These are phyloP conservation scores for Chaetodon trifasciatus DNA, from an alignment of 2,797 vertebrate species.

Conservation along the genomic window DNA sequence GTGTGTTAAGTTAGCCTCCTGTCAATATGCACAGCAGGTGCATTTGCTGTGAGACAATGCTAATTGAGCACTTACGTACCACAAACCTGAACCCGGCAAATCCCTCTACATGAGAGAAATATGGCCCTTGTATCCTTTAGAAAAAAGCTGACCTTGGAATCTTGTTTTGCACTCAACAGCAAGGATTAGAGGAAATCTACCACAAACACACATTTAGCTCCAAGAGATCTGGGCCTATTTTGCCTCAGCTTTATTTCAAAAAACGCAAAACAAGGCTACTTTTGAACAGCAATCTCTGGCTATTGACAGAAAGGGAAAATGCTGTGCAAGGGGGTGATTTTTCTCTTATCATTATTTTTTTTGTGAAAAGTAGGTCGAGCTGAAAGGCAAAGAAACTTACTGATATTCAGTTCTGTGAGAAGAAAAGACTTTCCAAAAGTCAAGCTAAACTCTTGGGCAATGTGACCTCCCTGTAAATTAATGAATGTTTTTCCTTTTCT, in stretches of 20 bases:
- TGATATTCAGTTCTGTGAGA: slow-evolving; percentile 47
- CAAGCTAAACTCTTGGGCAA: slow-evolving; percentile 47
- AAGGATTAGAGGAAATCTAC: slow-evolving; percentile 85
- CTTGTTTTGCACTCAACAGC: slow-evolving; percentile 74
- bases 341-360: slow-evolving; percentile 63
- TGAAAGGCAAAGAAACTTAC: slow-evolving; percentile 65
- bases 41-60: slow-evolving; percentile 29
- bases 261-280: slow-evolving; percentile 67
- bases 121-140: slow-evolving; percentile 61
- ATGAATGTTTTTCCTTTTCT: neutral
- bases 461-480: slow-evolving; percentile 48
- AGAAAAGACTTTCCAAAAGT: slow-evolving; percentile 64
- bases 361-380: slow-evolving; percentile 71
- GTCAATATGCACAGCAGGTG: neutral
- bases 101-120: slow-evolving; percentile 65
- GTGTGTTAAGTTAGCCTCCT: neutral
- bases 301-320: slow-evolving; percentile 63
- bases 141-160: slow-evolving; percentile 83
- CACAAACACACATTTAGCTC: slow-evolving; percentile 82
- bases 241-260: slow-evolving; percentile 63
- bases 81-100: slow-evolving; percentile 50
- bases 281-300: slow-evolving; percentile 59
- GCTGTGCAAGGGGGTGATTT: slow-evolving; percentile 40
- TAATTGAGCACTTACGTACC: slow-evolving; percentile 20
- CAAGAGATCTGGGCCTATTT: slow-evolving; percentile 76